Percentiles rank a stretch among this genome's conserved stretches.
These are phyloP conservation scores for Antechinus flavipes DNA, from an alignment of 2,113 vertebrate genomes.

Conservation along the genomic window DNA sequence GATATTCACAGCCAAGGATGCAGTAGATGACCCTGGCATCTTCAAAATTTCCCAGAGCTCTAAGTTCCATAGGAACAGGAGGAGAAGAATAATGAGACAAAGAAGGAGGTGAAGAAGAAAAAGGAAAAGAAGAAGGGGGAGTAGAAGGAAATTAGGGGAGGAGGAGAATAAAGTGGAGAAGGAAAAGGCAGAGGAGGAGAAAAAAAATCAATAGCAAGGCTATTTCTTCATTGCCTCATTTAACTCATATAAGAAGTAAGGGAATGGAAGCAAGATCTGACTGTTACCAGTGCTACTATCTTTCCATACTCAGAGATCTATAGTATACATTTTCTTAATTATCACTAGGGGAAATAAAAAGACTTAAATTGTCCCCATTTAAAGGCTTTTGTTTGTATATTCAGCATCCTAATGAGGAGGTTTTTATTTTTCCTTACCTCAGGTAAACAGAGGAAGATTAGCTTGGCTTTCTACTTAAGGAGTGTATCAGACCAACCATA, in stretches of 20 bases:
- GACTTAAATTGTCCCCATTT: neutral
- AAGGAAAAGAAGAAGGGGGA: neutral
- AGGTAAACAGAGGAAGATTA: neutral
- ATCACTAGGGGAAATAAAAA: neutral
- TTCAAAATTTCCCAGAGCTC: too few species aligned
- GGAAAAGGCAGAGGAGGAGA: neutral
- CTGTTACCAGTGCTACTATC: neutral
- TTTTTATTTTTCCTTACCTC: neutral
- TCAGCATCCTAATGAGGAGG: neutral
- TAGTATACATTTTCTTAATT: neutral
- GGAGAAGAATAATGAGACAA: too few species aligned
- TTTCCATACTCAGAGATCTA: neutral
- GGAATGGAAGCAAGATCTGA: neutral
- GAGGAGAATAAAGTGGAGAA: too few species aligned
- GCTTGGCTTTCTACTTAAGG: neutral
- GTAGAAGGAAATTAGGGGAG: too few species aligned
- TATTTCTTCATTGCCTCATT: too few species aligned
- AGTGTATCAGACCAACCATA: neutral
- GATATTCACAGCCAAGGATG: too few species aligned
- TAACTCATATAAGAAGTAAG: too few species aligned
- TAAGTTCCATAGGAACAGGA: too few species aligned
- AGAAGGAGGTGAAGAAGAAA: too few species aligned
- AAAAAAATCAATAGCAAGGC: neutral
- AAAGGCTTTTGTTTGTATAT: neutral
- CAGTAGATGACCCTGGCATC: too few species aligned